Percentiles rank a stretch among this genome's conserved stretches.
Evolutionary conservation across 2,888 invertebrate genomes (phyloP).

Genomic region (Helicoverpa assulta): DNA sequence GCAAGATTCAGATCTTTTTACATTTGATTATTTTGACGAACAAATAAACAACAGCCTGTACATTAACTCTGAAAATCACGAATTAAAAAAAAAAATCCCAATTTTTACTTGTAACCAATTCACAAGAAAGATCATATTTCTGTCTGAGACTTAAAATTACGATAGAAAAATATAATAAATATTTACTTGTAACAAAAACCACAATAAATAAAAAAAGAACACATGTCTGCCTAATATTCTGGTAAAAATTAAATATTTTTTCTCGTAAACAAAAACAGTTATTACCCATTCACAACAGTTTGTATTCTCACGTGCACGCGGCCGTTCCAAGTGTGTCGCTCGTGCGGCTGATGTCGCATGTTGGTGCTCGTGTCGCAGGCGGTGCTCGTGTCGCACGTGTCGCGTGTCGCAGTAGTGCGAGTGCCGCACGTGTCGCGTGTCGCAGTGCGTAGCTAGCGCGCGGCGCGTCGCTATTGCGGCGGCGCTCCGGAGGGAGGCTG

Average conservation of each 20-base stretch:
- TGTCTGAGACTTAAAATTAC: neutral
- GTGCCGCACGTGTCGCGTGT: conserved; percentile 18
- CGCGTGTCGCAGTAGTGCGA: neutral
- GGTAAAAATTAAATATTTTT: too few relatives aligned
- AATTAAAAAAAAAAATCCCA: too few relatives aligned
- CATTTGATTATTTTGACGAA: conserved; percentile 1
- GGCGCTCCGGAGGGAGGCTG: conserved; percentile 82
- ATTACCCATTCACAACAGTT: neutral
- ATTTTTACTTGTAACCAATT: too few relatives aligned
- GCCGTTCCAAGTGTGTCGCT: conserved; percentile 6
- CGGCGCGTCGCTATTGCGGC: conserved; percentile 86
- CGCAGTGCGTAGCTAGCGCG: conserved; percentile 55
- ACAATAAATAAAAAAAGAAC: conserved; percentile 38
- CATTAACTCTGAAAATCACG: neutral
- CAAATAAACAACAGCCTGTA: conserved; percentile 21
- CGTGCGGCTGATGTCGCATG: conserved; percentile 11
- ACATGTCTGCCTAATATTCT: too few relatives aligned
- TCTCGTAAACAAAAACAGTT: neutral
- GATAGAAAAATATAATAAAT: conserved; percentile 15
- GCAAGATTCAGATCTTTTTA: conserved; percentile 46
- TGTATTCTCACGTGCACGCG: neutral
- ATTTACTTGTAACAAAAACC: conserved; percentile 24
- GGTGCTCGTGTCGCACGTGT: conserved; percentile 10
- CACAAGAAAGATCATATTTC: too few relatives aligned
- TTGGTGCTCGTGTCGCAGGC: conserved; percentile 27